Evolutionary conservation across 2,113 vertebrate species (phyloP).

Genomic region (Antidorcas marsupialis): DNA sequence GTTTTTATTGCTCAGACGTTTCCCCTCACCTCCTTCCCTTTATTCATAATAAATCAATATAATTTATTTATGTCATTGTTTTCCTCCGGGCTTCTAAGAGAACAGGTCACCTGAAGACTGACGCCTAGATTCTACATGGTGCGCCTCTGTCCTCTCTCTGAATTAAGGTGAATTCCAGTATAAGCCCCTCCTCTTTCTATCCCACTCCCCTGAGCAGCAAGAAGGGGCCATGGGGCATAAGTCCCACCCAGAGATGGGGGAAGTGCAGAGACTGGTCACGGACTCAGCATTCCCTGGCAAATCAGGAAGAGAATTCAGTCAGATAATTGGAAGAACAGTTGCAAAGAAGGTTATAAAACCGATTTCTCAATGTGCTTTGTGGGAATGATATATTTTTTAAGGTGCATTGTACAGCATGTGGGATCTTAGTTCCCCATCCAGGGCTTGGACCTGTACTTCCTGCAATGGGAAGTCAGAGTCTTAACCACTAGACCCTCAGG

Average conservation of each 20-base stretch:
- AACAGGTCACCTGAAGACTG: not conserved
- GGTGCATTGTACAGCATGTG: not conserved
- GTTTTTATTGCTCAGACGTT: not conserved
- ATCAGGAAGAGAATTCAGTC: not conserved
- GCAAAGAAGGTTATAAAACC: not conserved
- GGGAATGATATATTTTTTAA: not conserved
- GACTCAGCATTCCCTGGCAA: not conserved
- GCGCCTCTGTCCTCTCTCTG: not conserved
- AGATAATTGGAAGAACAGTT: not conserved
- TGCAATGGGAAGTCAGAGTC: not conserved
- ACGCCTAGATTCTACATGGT: not conserved
- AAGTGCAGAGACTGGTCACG: not conserved
- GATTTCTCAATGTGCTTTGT: not conserved
- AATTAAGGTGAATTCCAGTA: not conserved
- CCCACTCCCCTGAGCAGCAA: too few species aligned
- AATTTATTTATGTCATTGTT: not conserved
- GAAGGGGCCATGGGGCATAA: fast-evolving
- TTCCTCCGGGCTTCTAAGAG: not conserved
- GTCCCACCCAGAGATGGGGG: not conserved
- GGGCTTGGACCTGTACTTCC: not conserved
- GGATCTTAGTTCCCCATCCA: not conserved
- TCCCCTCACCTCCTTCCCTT: not conserved
- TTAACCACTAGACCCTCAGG: not conserved
- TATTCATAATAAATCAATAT: not conserved
- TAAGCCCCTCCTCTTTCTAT: not conserved